phyloP scores from a whole-genome alignment of 2,888 invertebrate genomes.

The Hypercompe scribonia region DNA sequence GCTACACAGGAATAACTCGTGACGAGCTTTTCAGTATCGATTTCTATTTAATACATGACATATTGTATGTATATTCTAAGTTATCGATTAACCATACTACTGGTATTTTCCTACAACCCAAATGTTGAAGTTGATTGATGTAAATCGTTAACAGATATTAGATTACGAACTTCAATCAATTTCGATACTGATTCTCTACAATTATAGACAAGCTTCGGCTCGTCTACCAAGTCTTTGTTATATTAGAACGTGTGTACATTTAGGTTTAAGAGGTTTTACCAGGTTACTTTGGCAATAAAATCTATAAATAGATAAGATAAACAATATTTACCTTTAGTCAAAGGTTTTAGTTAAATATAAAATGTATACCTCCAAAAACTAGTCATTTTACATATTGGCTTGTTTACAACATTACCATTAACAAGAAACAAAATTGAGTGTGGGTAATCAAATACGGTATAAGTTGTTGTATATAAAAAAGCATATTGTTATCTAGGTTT shows the following conservation, averaged over 20 bases:
- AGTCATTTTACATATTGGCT: not conserved
- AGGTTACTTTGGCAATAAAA: not conserved
- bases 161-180: constrained; percentile 52
- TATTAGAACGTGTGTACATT: constrained; percentile 17
- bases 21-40: too few species aligned
- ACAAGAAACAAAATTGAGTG: too few species aligned
- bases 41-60: not conserved
- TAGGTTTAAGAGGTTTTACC: not conserved
- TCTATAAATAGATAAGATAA: not conserved
- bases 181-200: constrained; percentile 45
- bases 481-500: too few species aligned
- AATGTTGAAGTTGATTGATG: constrained; percentile 55
- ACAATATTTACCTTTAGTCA: not conserved
- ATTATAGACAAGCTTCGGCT: constrained; percentile 42
- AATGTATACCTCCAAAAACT: not conserved
- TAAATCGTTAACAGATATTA: constrained; percentile 54
- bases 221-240: constrained; percentile 24
- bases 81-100: too few species aligned
- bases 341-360: not conserved
- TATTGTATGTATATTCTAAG: too few species aligned
- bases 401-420: not conserved
- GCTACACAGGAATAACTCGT: not conserved
- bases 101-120: constrained; percentile 25
- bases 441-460: too few species aligned
- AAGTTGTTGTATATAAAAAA: too few species aligned